phyloP scores from a whole-genome alignment of 2,888 invertebrate genomes.

The Tiphia femorata region DNA sequence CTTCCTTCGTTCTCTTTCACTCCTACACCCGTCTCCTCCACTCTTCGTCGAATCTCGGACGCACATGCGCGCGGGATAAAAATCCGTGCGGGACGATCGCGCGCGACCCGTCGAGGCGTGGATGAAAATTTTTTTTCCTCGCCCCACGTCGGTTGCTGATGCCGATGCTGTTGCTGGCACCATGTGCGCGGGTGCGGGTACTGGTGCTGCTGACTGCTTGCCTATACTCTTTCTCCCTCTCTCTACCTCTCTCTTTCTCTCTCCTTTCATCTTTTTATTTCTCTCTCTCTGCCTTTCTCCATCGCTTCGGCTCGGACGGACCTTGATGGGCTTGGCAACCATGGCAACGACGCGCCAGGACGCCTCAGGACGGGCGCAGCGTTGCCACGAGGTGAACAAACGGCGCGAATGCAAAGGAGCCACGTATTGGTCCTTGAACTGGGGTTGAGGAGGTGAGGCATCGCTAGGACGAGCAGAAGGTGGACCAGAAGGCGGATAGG shows the following conservation, averaged over 20 bases:
- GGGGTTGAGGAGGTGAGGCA: slow-evolving; percentile 16
- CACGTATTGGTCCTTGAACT: slow-evolving; percentile 32
- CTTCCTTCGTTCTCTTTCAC: background rate
- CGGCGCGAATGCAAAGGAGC: slow-evolving; percentile 47
- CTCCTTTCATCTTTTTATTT: background rate
- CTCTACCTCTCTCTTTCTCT: background rate
- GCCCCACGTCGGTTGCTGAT: no score
- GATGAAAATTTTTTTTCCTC: slow-evolving; percentile 39
- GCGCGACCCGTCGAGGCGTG: no score
- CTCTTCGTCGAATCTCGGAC: background rate
- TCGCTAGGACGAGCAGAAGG: background rate
- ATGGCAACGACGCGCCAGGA: slow-evolving; percentile 43
- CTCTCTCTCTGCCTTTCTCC: background rate
- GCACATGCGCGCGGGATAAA: no score
- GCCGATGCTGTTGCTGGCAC: slow-evolving; percentile 16
- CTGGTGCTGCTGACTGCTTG: no score
- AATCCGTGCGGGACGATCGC: no score
- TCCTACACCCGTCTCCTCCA: background rate
- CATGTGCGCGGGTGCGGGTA: slow-evolving; percentile 51
- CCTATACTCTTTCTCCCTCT: background rate
- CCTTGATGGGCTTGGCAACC: slow-evolving; percentile 52
- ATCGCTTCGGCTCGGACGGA: slow-evolving; percentile 31
- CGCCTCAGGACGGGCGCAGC: no score
- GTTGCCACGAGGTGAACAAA: slow-evolving; percentile 46
- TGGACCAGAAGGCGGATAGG: background rate